A percentile compares a stretch with the other conserved stretches of the same genome.
These are phyloP conservation scores for Brachypteracias leptosomus DNA, from an alignment of 2,113 vertebrate genomes.

Conservation along the genomic window DNA sequence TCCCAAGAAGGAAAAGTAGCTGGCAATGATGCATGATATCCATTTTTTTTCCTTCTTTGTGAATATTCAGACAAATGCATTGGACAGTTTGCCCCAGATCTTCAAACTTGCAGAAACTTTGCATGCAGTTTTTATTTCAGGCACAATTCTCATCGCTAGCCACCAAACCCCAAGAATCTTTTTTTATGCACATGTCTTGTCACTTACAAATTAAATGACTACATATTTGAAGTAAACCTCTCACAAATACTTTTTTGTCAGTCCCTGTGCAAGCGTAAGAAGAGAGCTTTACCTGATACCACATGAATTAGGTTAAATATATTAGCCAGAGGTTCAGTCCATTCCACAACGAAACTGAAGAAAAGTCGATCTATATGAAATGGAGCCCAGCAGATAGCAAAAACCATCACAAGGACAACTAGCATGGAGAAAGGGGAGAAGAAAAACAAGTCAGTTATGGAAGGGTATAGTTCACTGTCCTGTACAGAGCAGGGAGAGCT, in stretches of 20 bases:
- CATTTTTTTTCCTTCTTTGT: background rate
- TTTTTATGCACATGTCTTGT: background rate
- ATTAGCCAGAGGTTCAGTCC: slow-evolving; percentile 77
- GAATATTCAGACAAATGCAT: background rate
- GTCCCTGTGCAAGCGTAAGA: background rate
- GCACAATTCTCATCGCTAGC: background rate
- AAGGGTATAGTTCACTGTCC: background rate
- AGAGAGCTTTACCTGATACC: slow-evolving; percentile 74
- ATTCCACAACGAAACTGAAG: slow-evolving; percentile 80
- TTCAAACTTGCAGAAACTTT: background rate
- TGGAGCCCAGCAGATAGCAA: slow-evolving; percentile 80
- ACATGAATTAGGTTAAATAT: slow-evolving; percentile 79
- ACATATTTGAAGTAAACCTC: background rate
- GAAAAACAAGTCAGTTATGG: background rate
- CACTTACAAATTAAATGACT: background rate
- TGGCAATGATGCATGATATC: background rate
- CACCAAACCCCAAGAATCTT: background rate
- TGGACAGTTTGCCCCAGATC: background rate
- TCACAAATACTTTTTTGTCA: background rate
- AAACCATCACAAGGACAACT: slow-evolving; percentile 78
- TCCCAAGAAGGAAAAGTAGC: background rate
- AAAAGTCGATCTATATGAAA: slow-evolving; percentile 80
- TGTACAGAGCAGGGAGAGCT: background rate
- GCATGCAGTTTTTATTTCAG: background rate
- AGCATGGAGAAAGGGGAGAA: background rate